phyloP scores from a whole-genome alignment of 53 echinoderm and acorn worm genomes.

The Stichopus horrens region DNA sequence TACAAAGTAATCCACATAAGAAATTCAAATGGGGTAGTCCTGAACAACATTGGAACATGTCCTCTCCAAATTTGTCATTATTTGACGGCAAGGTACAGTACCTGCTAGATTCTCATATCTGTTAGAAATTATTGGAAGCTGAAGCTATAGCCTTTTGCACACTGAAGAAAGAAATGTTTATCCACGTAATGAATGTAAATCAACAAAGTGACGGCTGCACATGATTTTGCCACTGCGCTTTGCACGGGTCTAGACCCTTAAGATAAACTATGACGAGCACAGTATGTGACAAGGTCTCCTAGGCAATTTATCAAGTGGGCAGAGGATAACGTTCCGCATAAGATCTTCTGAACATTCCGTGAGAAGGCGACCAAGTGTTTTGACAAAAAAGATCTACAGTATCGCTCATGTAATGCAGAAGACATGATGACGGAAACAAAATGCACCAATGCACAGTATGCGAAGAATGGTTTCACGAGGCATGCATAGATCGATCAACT shows the following conservation, averaged over 20 bases:
- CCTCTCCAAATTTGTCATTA: no score
- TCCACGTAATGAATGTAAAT: conserved; percentile 3
- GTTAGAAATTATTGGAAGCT: neutral
- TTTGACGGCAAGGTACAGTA: neutral
- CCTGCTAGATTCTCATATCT: neutral
- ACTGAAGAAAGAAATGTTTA: neutral
- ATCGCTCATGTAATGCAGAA: neutral
- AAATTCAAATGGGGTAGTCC: no score
- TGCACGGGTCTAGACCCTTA: conserved; percentile 14
- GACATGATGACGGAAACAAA: neutral
- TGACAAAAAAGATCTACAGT: neutral
- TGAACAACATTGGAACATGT: no score
- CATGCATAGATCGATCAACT: neutral
- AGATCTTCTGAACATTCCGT: neutral
- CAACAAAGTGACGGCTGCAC: conserved; percentile 16
- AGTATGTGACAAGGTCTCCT: neutral
- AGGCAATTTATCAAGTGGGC: neutral
- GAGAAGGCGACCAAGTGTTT: neutral
- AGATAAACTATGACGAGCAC: neutral
- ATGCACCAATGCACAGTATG: neutral
- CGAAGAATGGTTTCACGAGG: conserved; percentile 14
- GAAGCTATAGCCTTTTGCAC: conserved; percentile 15
- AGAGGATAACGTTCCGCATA: neutral
- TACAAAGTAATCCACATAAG: no score
- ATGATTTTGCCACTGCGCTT: conserved; percentile 7